Percentiles rank a stretch among this genome's conserved stretches.
These are phyloP conservation scores for Zaprionus davidi DNA, from an alignment of 1,140 invertebrate species.

Conservation along the genomic window DNA sequence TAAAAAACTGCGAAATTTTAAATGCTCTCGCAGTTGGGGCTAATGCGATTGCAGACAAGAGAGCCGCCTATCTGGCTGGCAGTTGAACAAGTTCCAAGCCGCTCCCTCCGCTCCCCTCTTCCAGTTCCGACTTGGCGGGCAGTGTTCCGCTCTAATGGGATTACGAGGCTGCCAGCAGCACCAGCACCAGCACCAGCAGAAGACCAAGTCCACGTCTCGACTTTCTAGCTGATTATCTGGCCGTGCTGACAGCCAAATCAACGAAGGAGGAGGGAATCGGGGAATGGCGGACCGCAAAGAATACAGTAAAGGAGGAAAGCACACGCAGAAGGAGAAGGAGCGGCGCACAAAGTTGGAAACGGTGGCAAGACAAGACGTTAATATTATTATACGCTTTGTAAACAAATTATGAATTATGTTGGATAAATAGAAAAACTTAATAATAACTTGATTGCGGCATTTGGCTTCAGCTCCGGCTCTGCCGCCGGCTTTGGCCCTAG, in stretches of 20 bases:
- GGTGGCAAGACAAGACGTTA: slow-evolving; percentile 69
- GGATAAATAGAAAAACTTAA: slow-evolving; percentile 83
- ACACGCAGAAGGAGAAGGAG: background rate
- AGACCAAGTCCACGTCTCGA: slow-evolving; percentile 47
- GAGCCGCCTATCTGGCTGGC: slow-evolving; percentile 21
- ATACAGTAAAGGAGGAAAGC: background rate
- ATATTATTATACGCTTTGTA: slow-evolving; percentile 82
- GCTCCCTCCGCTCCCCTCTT: slow-evolving; percentile 9
- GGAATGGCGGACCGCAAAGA: background rate
- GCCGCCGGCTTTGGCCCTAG: slow-evolving; percentile 7
- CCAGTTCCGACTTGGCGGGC: slow-evolving; percentile 25
- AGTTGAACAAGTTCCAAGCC: slow-evolving; percentile 10
- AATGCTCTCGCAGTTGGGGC: slow-evolving; percentile 46
- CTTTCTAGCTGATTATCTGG: slow-evolving; percentile 70
- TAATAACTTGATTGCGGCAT: slow-evolving; percentile 83
- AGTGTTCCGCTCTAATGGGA: slow-evolving; percentile 56
- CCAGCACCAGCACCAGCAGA: slow-evolving; percentile 11
- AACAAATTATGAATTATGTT: slow-evolving; percentile 83
- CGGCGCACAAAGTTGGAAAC: slow-evolving; percentile 22
- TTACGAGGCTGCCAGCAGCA: slow-evolving; percentile 44
- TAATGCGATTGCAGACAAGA: slow-evolving; percentile 69
- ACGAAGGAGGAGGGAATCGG: background rate
- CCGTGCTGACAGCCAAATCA: slow-evolving; percentile 65
- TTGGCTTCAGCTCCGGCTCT: slow-evolving; percentile 38
- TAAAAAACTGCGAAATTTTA: slow-evolving; percentile 38